Evolutionary conservation across 2,113 vertebrate genomes (phyloP).

Genomic region (Archilochus colubris): DNA sequence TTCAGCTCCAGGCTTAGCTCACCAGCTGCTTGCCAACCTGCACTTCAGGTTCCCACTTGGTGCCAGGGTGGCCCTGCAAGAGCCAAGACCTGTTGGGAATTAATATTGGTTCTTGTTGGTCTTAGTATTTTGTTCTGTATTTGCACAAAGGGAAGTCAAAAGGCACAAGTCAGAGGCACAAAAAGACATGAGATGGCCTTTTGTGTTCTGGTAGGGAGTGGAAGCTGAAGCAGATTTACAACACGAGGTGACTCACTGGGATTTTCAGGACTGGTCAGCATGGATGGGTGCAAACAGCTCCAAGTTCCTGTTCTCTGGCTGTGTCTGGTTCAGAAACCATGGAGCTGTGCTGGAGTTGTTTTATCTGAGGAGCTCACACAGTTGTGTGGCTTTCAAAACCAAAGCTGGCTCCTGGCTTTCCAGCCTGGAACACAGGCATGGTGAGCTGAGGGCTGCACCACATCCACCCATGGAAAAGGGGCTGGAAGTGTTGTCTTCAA

Average conservation of each 20-base stretch:
- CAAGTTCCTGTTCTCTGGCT: conserved; percentile 7
- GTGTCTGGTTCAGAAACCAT: background rate
- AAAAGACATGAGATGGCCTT: background rate
- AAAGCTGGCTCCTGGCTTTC: background rate
- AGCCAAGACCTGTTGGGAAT: background rate
- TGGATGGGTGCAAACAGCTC: background rate
- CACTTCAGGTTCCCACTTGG: background rate
- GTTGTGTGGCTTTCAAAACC: background rate
- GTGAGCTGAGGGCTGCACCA: conserved; percentile 20
- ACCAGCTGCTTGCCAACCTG: background rate
- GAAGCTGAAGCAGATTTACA: background rate
- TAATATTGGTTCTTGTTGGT: background rate
- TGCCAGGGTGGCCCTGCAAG: background rate
- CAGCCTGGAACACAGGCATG: background rate
- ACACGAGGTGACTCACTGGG: background rate
- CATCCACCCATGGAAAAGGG: background rate
- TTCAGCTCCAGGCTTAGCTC: background rate
- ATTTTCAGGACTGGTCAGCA: background rate
- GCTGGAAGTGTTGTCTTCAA: background rate
- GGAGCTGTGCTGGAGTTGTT: background rate
- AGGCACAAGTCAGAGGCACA: background rate
- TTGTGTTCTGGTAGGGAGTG: conserved; percentile 23
- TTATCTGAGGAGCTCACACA: background rate
- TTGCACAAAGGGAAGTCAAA: conserved; percentile 1
- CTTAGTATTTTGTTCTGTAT: background rate